Conservation (phyloP, 2,113 vertebrate species). For the Zosterops lateralis region DNA sequence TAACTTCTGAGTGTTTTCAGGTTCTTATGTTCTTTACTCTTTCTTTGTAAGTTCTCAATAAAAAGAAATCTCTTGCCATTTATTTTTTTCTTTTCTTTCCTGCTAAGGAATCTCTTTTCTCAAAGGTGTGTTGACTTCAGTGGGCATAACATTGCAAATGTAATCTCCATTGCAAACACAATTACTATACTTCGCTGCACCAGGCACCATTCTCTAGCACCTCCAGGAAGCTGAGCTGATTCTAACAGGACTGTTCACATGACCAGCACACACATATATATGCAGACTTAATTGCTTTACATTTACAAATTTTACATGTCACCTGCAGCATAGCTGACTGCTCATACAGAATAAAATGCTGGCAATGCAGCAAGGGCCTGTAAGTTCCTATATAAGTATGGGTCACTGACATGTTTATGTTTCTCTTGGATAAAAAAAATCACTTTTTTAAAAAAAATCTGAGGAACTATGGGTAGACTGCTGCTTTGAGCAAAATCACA, state of each 20-base stretch:
- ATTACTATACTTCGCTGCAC: background rate
- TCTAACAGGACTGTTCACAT: background rate
- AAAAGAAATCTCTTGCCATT: background rate
- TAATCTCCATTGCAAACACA: background rate
- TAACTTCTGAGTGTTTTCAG: background rate
- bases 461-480: background rate
- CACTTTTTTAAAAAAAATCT: background rate
- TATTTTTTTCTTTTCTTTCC: background rate
- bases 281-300: background rate
- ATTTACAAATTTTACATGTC: background rate
- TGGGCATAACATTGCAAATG: background rate
- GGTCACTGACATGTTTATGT: background rate
- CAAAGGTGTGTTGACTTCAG: background rate
- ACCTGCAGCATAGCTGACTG: background rate
- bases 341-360: background rate
- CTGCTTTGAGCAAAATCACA: slow-evolving; percentile 13
- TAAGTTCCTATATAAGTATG: background rate
- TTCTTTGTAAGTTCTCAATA: background rate
- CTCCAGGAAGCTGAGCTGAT: background rate
- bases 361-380: background rate
- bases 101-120: background rate
- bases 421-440: background rate
- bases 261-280: background rate
- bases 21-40: background rate
- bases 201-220: background rate